These are phyloP conservation scores for Pseudomyrmex gracilis DNA, from an alignment of 1,140 invertebrate genomes.

Conservation along the genomic window DNA sequence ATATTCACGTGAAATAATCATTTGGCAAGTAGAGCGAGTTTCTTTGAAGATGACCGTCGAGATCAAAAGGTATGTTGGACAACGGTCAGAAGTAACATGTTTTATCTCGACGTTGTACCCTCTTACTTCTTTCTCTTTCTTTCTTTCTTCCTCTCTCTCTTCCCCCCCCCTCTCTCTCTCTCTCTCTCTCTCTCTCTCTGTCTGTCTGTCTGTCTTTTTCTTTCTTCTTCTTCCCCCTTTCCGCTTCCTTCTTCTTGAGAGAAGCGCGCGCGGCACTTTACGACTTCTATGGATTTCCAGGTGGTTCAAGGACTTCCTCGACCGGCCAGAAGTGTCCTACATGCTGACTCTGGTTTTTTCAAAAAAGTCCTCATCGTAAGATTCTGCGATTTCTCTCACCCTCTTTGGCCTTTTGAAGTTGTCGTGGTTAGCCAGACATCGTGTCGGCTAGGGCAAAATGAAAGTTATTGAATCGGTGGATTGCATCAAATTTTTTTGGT, in stretches of 20 bases:
- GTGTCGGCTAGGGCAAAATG: background rate
- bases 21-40: constrained; percentile 36
- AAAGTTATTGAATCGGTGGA: constrained; percentile 51
- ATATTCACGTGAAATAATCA: constrained; percentile 53
- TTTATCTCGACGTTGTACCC: constrained; percentile 65
- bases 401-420: constrained; percentile 25
- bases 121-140: constrained; percentile 59
- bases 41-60: constrained; percentile 49
- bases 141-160: too few species aligned
- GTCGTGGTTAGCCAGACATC: constrained; percentile 33
- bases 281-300: constrained; percentile 51
- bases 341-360: constrained; percentile 64
- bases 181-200: too few species aligned
- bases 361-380: constrained; percentile 28
- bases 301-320: constrained; percentile 62
- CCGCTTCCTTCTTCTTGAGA: background rate
- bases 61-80: constrained; percentile 50
- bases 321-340: constrained; percentile 31
- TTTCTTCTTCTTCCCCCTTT: background rate
- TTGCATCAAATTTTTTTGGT: constrained; percentile 11
- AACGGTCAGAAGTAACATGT: constrained; percentile 62
- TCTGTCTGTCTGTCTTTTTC: too few species aligned
- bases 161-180: constrained; percentile 26
- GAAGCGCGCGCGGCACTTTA: constrained; percentile 60
- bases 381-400: constrained; percentile 43